Conservation (phyloP, 2,113 vertebrate genomes). For the Isurus oxyrinchus region DNA sequence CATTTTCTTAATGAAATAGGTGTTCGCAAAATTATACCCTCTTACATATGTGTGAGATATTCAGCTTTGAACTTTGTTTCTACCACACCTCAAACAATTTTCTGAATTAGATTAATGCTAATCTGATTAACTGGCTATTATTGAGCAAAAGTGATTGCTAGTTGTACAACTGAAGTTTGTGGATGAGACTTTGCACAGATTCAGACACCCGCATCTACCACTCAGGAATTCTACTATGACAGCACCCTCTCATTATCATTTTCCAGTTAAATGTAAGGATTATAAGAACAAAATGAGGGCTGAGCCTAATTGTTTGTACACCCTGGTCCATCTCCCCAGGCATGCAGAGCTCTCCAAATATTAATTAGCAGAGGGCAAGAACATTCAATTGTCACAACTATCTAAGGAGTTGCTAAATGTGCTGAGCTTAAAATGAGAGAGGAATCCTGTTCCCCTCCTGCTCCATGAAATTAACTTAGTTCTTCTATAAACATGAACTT, state of each 20-base stretch:
- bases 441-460: neutral
- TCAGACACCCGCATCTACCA: neutral
- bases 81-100: neutral
- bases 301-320: neutral
- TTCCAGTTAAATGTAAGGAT: conserved; percentile 2
- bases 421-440: neutral
- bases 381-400: neutral
- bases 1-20: neutral
- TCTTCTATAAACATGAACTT: neutral
- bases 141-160: neutral
- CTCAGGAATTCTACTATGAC: neutral
- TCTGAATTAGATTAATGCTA: neutral
- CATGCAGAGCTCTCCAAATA: neutral
- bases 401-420: neutral
- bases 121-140: neutral
- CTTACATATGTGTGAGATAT: neutral
- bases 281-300: neutral
- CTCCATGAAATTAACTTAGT: neutral
- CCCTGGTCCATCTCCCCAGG: neutral
- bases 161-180: neutral
- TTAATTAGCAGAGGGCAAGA: neutral
- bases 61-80: neutral
- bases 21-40: neutral
- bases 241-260: neutral
- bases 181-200: neutral